These are phyloP conservation scores for Falco punctatus DNA, from an alignment of 2,113 vertebrate genomes.

Conservation along the genomic window DNA sequence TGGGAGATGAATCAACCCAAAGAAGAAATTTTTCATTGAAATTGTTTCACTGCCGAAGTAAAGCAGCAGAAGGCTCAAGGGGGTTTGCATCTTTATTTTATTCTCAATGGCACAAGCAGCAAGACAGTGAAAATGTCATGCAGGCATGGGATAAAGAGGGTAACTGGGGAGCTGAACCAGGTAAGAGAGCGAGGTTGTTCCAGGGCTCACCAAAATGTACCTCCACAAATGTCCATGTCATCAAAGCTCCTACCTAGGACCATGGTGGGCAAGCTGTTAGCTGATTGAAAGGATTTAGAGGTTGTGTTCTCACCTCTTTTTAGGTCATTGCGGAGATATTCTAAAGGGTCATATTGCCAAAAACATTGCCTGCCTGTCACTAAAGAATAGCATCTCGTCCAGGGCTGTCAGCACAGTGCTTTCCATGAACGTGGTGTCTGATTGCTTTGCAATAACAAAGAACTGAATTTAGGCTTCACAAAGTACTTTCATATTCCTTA, in stretches of 20 bases:
- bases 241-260: not conserved
- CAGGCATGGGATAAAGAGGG: not conserved
- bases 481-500: not conserved
- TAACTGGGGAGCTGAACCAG: not conserved
- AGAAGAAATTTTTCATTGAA: not conserved
- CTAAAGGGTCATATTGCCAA: not conserved
- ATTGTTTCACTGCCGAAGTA: not conserved
- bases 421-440: not conserved
- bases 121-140: not conserved
- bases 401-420: not conserved
- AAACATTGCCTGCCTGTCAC: not conserved
- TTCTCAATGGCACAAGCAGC: not conserved
- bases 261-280: no score
- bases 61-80: not conserved
- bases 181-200: not conserved
- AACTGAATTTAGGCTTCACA: not conserved
- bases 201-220: not conserved
- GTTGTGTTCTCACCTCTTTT: not conserved
- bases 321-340: not conserved
- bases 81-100: not conserved
- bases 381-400: not conserved
- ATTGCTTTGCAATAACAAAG: not conserved
- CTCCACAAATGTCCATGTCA: not conserved
- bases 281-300: not conserved
- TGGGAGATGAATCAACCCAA: not conserved